Percentiles rank a stretch among this genome's conserved stretches.
Evolutionary conservation across 64 coral and sea anemone genomes (phyloP).

Genomic region (Porites lutea): DNA sequence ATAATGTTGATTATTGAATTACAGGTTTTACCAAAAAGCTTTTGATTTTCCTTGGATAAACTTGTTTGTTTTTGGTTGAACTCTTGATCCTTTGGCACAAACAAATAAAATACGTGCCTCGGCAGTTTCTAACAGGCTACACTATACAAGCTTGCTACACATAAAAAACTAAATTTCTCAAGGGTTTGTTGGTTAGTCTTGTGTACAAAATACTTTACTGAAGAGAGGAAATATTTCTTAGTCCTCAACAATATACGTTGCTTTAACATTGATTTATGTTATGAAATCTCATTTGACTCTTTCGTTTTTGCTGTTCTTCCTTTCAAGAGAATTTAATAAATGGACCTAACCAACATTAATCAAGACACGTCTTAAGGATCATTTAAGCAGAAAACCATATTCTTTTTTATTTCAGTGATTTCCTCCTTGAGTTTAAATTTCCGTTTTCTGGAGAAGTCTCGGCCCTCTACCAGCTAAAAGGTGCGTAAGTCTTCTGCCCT

Average conservation of each 20-base stretch:
- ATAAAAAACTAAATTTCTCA: background rate
- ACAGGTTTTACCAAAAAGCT: slow-evolving; percentile 3
- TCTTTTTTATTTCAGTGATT: too few relatives aligned
- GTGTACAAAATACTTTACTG: background rate
- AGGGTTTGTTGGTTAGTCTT: background rate
- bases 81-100: slow-evolving; percentile 3
- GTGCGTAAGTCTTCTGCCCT: too few relatives aligned
- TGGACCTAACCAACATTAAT: too few relatives aligned
- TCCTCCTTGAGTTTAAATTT: too few relatives aligned
- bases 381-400: too few relatives aligned
- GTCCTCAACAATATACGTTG: too few relatives aligned
- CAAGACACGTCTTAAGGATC: too few relatives aligned
- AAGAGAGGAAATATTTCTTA: background rate
- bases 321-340: too few relatives aligned
- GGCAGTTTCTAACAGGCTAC: background rate
- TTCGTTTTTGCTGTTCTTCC: too few relatives aligned
- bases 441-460: too few relatives aligned
- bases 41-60: slow-evolving; percentile 21
- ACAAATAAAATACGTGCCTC: background rate
- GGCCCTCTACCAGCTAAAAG: too few relatives aligned
- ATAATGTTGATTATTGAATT: slow-evolving; percentile 30
- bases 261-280: background rate
- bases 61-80: slow-evolving; percentile 9
- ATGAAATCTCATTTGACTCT: too few relatives aligned
- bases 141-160: background rate